Evolutionary conservation across 2,797 vertebrate genomes (phyloP), one percentile per base, ranked within the genome.

Genomic region (Tapirus indicus): DNA sequence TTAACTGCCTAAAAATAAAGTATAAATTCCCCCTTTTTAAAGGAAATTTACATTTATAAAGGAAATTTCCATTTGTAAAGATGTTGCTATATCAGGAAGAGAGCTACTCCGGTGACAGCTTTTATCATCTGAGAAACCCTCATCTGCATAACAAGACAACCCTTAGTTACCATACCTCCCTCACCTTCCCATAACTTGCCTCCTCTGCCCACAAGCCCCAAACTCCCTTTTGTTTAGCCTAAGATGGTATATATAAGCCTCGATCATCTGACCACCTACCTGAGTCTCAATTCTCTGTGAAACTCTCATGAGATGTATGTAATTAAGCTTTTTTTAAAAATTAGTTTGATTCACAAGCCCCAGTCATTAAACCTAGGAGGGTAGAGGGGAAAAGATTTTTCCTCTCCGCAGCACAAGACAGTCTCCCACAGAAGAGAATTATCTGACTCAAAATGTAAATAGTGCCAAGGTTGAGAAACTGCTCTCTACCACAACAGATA

Each of bases 1-100:
- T 27, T 83, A 93, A 83, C 17, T 44, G 44, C 54, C 60, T 62
- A 84, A 71, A 88, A 77, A 54, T 77, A 69, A 75, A 89, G 35
- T 56, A 56, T 49, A 86, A n/a, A 92, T 77, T 47, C 77, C 27
- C 35, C 29, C 58, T 52, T 84, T 52, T 52, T 68, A 83, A 95
- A 83, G 85, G 44, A 88, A 82, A 93, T 38, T 95, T 71, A 29
- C 29, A 85, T 52, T 47, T 85, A 41, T 29, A 91, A 85, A 66
- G 62, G 41, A 83, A 78, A 86, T 82, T 86, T 75, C 77, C 83
- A 78, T 54, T 41, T 77, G 52, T 60, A 62, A 95, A 52, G 41
- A 41, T 11, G 21, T 49, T 52, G 75, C 58, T 44, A 21, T 16
- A 68, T 18, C 38, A 25, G 62, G 71, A 71, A 54, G 44, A 86